A percentile compares a stretch with the other conserved stretches of the same genome.
Conservation (phyloP, 1,140 invertebrate species). For the Dendrolimus punctatus region DNA sequence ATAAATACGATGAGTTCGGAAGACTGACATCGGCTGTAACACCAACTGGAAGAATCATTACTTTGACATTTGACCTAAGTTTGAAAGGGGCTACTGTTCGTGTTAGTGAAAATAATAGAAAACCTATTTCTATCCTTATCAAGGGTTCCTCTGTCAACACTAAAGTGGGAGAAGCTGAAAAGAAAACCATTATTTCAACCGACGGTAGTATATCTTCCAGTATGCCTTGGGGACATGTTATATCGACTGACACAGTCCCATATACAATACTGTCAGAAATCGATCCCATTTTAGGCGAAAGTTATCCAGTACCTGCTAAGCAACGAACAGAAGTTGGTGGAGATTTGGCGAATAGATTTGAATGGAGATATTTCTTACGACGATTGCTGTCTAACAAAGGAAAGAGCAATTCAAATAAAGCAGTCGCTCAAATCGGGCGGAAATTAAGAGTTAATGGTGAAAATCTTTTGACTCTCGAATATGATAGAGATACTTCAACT, state of each 20-base stretch:
- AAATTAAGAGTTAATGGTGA: constrained; percentile 92
- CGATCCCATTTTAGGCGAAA: constrained; percentile 87
- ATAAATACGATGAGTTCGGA: constrained; percentile 96
- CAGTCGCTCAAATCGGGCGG: constrained; percentile 85
- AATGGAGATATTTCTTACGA: constrained; percentile 93
- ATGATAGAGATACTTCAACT: constrained; percentile 90
- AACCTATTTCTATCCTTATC: constrained; percentile 88
- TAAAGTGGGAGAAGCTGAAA: constrained; percentile 84
- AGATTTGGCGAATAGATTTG: constrained; percentile 92
- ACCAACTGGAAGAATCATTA: constrained; percentile 92
- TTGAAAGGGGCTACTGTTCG: constrained; percentile 90
- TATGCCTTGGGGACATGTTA: constrained; percentile 86
- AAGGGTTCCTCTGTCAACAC: constrained; percentile 89
- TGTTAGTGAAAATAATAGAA: constrained; percentile 86
- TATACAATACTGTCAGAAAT: constrained; percentile 88
- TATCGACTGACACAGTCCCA: constrained; percentile 89
- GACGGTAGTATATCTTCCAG: constrained; percentile 86
- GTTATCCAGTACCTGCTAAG: constrained; percentile 91
- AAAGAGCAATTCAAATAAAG: constrained; percentile 69
- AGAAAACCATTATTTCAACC: constrained; percentile 83
- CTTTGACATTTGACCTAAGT: constrained; percentile 88
- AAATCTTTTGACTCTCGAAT: constrained; percentile 92
- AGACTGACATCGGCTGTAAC: constrained; percentile 91
- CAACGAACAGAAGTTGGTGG: constrained; percentile 91
- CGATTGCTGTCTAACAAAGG: constrained; percentile 77